Conservation (phyloP, 2,797 vertebrate genomes). For the Enteromius afrohamiltoni region DNA sequence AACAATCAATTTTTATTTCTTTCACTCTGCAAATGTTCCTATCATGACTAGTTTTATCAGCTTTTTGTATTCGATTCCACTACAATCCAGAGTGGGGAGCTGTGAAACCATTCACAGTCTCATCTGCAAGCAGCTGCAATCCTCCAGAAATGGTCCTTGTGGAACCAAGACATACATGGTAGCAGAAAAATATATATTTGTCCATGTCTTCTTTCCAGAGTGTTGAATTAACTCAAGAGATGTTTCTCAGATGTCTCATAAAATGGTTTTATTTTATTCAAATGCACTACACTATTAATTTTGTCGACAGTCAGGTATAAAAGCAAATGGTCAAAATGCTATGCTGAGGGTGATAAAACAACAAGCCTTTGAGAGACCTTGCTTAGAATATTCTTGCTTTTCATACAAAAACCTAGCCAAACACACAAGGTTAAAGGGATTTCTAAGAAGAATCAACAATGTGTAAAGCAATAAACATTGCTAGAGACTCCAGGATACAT, state of each 20-base stretch:
- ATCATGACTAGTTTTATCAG: neutral
- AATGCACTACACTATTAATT: neutral
- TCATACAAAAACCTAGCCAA: slow-evolving; percentile 69
- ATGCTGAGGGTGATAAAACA: slow-evolving; percentile 64
- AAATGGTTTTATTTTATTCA: neutral
- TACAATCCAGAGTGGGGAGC: slow-evolving; percentile 67
- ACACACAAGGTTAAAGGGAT: slow-evolving; percentile 63
- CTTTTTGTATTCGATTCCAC: slow-evolving; percentile 18
- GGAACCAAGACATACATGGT: slow-evolving; percentile 88
- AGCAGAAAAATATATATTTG: slow-evolving; percentile 70
- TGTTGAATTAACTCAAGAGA: neutral
- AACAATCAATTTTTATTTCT: neutral
- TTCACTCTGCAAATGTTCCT: neutral
- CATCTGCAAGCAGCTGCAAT: slow-evolving; percentile 59
- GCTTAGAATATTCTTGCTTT: slow-evolving; percentile 65
- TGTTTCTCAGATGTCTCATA: neutral
- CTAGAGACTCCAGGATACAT: neutral
- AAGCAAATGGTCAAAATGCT: slow-evolving; percentile 57
- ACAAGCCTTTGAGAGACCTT: slow-evolving; percentile 74
- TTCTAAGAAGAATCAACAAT: slow-evolving; percentile 62
- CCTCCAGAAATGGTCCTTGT: slow-evolving; percentile 81
- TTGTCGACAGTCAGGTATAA: slow-evolving; percentile 44
- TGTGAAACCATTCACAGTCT: slow-evolving; percentile 65
- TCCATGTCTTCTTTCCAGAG: slow-evolving; percentile 38
- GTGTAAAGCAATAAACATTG: slow-evolving; percentile 27